Evolutionary conservation across 2,888 invertebrate species (phyloP), one percentile per base, ranked within the genome.

Genomic region (Agrochola lychnidis): DNA sequence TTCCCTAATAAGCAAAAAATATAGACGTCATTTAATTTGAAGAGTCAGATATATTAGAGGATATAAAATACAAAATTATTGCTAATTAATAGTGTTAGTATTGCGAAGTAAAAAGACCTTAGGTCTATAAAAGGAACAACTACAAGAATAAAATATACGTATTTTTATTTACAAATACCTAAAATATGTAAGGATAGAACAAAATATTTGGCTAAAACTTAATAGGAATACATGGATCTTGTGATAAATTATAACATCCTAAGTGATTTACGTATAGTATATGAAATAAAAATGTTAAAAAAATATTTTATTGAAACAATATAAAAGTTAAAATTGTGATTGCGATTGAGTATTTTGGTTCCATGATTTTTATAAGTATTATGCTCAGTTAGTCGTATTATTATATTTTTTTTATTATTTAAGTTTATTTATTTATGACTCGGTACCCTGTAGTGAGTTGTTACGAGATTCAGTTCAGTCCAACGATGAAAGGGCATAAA

Each of bases 201-300:
- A 90, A 94, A 96, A 95, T 78, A 95, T 96, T 96, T 96, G 96
- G 96, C 96, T 96, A 96, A 95, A 95, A 94, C 93, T 94, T 94
- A 93, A 93, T 95, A 95, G 94, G 95, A 94, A 94, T 95, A 95
- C 92, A 93, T 92, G 90, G 89, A 90, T 90, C 73, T 85, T 89
- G 92, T 92, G 93, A 93, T 86, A 92, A 93, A 93, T 91, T 90
- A 93, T 90, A 90, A 80, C 90, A 91, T 93, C 92, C 87, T 91
- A 92, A 91, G 92, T 89, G 88, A 88, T 89, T 90, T 91, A 91
- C 73, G 48, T 80, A 72, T 78, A 77, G 61, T 83, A 82, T 77
- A 81, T 64, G 57, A 87, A 81, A 85, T 84, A 85, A 86, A 89
- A 87, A 73, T 62, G 66, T 70, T n/a, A 53, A 80, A 83, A 83